phyloP scores from a whole-genome alignment of 2,888 invertebrate species.

The Yponomeuta sedellus region DNA sequence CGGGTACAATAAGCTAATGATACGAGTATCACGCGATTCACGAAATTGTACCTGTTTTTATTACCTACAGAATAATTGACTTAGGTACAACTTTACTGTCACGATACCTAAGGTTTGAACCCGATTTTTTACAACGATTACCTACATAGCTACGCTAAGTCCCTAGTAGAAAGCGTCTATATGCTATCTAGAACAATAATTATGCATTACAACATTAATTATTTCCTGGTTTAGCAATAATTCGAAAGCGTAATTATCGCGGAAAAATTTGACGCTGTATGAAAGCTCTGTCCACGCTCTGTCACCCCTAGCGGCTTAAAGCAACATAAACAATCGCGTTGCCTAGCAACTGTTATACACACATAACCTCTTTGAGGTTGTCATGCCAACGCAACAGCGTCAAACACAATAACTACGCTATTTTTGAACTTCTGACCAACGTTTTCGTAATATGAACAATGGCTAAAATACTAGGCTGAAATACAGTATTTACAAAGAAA shows the following conservation, averaged over 20 bases:
- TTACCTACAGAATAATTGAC: background rate
- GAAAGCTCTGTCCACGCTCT: too few relatives aligned
- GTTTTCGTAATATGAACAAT: too few relatives aligned
- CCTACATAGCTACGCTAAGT: background rate
- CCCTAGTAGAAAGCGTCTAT: background rate
- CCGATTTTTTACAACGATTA: background rate
- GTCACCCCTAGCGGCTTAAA: background rate
- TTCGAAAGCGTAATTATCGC: background rate
- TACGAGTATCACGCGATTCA: background rate
- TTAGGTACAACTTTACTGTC: background rate
- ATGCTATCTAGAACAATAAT: too few relatives aligned
- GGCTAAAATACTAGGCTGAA: too few relatives aligned
- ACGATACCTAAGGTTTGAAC: background rate
- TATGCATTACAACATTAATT: too few relatives aligned
- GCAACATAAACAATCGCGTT: background rate
- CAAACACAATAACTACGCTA: background rate
- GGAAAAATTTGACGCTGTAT: background rate
- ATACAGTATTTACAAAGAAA: too few relatives aligned
- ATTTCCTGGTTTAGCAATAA: too few relatives aligned
- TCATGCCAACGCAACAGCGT: background rate
- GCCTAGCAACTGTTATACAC: background rate
- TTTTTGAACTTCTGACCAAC: background rate
- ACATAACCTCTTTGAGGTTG: background rate
- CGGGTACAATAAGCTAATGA: background rate
- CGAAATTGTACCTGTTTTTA: background rate